Percentiles rank a stretch among this genome's conserved stretches.
Conservation (phyloP, 2,888 invertebrate genomes). For the Ceraclea dissimilis region DNA sequence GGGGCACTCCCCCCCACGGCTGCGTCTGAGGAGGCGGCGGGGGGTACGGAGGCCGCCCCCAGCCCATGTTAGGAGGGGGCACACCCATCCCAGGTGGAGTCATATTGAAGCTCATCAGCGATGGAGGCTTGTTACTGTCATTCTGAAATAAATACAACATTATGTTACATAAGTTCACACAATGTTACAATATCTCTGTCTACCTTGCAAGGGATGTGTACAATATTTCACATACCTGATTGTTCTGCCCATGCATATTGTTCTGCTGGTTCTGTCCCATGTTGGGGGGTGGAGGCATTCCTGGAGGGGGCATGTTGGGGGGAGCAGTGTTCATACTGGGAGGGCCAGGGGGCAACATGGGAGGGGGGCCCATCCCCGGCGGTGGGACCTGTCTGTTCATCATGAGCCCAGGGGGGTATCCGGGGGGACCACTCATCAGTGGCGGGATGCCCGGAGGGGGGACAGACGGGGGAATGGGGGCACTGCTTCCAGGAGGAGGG, state of each 20-base stretch:
- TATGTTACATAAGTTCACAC: too few species aligned
- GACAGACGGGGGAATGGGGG: constrained; percentile 28
- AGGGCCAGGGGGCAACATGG: constrained; percentile 29
- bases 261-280: constrained; percentile 4
- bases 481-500: constrained; percentile 27
- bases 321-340: constrained; percentile 10
- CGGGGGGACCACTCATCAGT: constrained; percentile 27
- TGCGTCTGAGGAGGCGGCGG: constrained; percentile 41
- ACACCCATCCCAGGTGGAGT: constrained; percentile 12
- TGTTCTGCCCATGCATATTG: constrained; percentile 12
- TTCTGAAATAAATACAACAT: constrained; percentile 13
- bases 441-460: constrained; percentile 31
- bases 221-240: constrained; percentile 7
- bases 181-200: background rate
- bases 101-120: constrained; percentile 10
- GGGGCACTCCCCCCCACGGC: constrained; percentile 37
- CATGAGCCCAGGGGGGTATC: constrained; percentile 31
- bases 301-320: constrained; percentile 2
- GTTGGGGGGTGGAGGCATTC: constrained; percentile 17
- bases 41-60: constrained; percentile 30
- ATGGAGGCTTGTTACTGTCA: constrained; percentile 13
- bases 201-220: background rate
- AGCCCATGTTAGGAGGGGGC: constrained; percentile 24
- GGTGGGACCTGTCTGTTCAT: constrained; percentile 30
- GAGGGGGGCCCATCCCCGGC: constrained; percentile 28